phyloP scores from a whole-genome alignment of 2,797 vertebrate genomes.

The Lagodon rhomboides region DNA sequence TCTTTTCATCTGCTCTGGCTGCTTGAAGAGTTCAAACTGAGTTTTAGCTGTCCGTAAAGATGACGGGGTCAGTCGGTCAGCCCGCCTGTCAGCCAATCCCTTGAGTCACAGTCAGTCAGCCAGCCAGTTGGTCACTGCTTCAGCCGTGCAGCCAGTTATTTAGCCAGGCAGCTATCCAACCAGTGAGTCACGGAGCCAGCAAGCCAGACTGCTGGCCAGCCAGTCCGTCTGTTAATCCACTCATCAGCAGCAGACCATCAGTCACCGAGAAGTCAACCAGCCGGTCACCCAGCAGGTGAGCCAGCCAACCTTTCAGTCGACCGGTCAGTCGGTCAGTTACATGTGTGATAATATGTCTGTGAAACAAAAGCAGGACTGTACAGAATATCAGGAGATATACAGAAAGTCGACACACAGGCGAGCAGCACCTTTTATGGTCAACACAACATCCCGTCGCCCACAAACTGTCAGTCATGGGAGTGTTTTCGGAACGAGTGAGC shows the following conservation, averaged over 20 bases:
- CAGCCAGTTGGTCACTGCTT: slow-evolving; percentile 36
- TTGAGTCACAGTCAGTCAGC: slow-evolving; percentile 52
- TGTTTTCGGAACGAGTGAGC: slow-evolving; percentile 48
- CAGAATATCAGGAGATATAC: neutral
- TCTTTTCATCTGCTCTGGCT: slow-evolving; percentile 5
- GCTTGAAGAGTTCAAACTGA: slow-evolving; percentile 39
- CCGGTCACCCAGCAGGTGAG: slow-evolving; percentile 42
- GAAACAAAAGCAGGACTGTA: neutral
- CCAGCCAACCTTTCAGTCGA: slow-evolving; percentile 8
- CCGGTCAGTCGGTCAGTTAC: neutral
- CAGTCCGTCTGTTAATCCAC: slow-evolving; percentile 57
- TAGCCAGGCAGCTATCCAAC: slow-evolving; percentile 52
- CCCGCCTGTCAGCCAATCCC: slow-evolving; percentile 45
- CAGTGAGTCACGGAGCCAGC: slow-evolving; percentile 49
- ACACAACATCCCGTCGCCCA: slow-evolving; percentile 32
- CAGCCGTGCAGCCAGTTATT: slow-evolving; percentile 55
- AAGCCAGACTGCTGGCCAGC: slow-evolving; percentile 33
- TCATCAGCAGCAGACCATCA: slow-evolving; percentile 56
- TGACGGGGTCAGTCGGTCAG: slow-evolving; percentile 58
- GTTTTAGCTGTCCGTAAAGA: slow-evolving; percentile 32
- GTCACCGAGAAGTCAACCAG: slow-evolving; percentile 7
- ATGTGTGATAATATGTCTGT: neutral
- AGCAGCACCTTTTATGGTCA: slow-evolving; percentile 10
- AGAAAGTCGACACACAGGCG: slow-evolving; percentile 1
- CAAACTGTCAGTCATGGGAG: slow-evolving; percentile 49